These are phyloP conservation scores for Acromyrmex echinatior DNA, from an alignment of 1,140 invertebrate genomes.

Conservation along the genomic window DNA sequence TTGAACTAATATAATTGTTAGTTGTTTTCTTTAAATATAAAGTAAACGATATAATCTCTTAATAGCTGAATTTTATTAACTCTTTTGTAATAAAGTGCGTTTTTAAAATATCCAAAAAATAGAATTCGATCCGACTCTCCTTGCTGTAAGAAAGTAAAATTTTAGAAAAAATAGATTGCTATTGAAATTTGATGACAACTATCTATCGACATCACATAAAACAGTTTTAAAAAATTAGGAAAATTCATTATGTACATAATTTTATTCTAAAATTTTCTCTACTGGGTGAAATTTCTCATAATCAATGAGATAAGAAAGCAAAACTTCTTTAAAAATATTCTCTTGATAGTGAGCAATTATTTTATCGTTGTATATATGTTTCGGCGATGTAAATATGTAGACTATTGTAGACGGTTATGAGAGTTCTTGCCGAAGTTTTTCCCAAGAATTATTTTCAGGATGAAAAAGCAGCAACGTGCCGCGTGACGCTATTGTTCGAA, in stretches of 20 bases:
- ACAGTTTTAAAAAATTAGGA: background rate
- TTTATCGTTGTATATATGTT: constrained; percentile 36
- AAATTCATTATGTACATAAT: background rate
- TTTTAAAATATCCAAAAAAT: too few species aligned
- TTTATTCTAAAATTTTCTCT: background rate
- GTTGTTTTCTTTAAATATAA: background rate
- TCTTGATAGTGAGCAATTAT: constrained; percentile 2
- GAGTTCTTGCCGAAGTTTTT: constrained; percentile 35
- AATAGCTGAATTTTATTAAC: background rate
- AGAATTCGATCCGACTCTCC: too few species aligned
- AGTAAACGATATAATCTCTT: background rate
- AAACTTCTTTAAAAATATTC: constrained; percentile 1
- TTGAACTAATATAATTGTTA: background rate
- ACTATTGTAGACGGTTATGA: constrained; percentile 13
- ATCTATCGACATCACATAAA: background rate
- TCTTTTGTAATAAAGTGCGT: too few species aligned
- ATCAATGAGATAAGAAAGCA: background rate
- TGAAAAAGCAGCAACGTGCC: constrained; percentile 35
- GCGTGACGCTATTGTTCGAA: constrained; percentile 51
- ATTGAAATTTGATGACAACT: background rate
- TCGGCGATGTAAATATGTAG: constrained; percentile 19
- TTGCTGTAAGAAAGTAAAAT: too few species aligned
- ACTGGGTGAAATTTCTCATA: background rate
- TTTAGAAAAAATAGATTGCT: too few species aligned
- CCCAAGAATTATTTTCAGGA: constrained; percentile 44